Base-by-base conservation (phyloP, 2,888 invertebrate genomes). In the Lasioglossum marginatum region DNA sequence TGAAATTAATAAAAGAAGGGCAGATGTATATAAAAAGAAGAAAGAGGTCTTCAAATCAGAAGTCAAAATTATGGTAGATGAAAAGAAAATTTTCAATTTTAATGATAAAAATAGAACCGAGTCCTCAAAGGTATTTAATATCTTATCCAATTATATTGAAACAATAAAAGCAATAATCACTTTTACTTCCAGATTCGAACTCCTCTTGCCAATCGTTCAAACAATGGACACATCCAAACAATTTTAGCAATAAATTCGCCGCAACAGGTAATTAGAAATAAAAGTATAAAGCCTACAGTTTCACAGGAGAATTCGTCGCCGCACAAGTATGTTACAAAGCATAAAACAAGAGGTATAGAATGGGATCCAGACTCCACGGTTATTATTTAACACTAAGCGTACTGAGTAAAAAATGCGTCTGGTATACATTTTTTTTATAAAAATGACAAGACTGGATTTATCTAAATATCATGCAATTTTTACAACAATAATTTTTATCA, bases 261-360 rank as follows among this genome's bases (percentile, higher is more conserved):
- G 0, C 93, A 92, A 81, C 91, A 91, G 6, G 70, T 91, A 23
- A 86, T 92, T 40, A 91, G 88, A 37, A 91, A 82, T 48, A 94
- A 91, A 81, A 83, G 60, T 40, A 84, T 88, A 5, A 78, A 83
- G 19, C 79, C 88, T 19, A 87, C 87, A 71, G 81, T 79, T 70
- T 92, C 92, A 19, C 93, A 93, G 78, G 94, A 94, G 72, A 94
- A 94, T 79, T 93, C 94, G 14, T 92, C 93, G n/a, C 93, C 94
- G 0, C 89, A 89, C 19, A 93, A 92, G 60, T 88, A 82, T 52
- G 77, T 83, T 34, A 66, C 19, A 14, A 91, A 87, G n/a, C 71
- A 90, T n/a, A 94, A 90, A 82, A 70, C 91, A 12, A 92, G 87
- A 75, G 86, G 85, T 5, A 91, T 87, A 14, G 91, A 93, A 10